Percentiles rank a stretch among this genome's conserved stretches.
These are phyloP conservation scores for Xenops minutus DNA, from an alignment of 2,797 vertebrate species.

Conservation along the genomic window DNA sequence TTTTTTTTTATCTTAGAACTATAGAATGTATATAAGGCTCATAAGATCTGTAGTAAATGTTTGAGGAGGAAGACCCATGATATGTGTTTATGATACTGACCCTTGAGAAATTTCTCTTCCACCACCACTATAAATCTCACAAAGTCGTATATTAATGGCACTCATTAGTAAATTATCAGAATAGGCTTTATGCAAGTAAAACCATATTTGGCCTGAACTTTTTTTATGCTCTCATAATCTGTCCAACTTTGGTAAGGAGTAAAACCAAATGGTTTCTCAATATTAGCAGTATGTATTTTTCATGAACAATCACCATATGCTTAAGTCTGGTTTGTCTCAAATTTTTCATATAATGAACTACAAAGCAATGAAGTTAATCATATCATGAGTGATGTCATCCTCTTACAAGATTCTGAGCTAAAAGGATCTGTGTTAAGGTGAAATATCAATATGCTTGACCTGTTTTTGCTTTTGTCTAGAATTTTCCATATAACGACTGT, in stretches of 20 bases:
- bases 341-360: neutral
- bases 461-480: neutral
- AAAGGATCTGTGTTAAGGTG: neutral
- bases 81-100: neutral
- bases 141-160: neutral
- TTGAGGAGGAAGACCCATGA: neutral
- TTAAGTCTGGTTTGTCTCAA: neutral
- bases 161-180: neutral
- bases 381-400: neutral
- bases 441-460: neutral
- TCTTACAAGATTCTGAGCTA: neutral
- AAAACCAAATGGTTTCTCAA: neutral
- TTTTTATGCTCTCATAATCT: neutral
- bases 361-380: neutral
- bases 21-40: neutral
- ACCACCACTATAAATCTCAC: neutral
- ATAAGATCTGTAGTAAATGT: neutral
- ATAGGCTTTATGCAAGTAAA: neutral
- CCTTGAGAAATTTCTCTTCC: neutral
- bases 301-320: neutral
- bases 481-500: neutral
- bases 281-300: neutral
- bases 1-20: neutral
- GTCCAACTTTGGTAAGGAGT: neutral
- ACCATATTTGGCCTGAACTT: neutral